These are phyloP conservation scores for Phymanthus crucifer DNA, from an alignment of 92 coral and sea anemone species.

Conservation along the genomic window DNA sequence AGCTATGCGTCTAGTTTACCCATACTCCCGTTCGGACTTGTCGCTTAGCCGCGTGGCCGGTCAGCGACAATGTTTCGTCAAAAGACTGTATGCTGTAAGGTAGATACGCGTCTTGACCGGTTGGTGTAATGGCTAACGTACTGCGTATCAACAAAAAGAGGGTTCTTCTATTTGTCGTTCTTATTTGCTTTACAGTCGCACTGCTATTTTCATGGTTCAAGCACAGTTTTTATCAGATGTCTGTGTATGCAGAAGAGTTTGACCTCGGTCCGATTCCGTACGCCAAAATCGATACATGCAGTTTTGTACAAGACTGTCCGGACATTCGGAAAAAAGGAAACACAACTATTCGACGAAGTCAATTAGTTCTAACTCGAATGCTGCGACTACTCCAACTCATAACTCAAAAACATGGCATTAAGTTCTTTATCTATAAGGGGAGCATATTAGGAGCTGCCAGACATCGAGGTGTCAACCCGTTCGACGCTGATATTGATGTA, in stretches of 20 bases:
- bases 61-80: too few species aligned
- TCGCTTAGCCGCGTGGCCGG: too few species aligned
- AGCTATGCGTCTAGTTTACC: too few species aligned
- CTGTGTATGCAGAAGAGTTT: not conserved
- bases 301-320: conserved; percentile 24
- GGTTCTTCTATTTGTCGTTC: not conserved
- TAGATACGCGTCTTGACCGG: too few species aligned
- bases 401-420: conserved; percentile 34
- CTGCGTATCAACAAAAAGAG: not conserved
- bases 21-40: too few species aligned
- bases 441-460: conserved; percentile 51
- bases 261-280: not conserved
- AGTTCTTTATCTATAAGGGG: conserved; percentile 49
- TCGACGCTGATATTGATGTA: conserved; percentile 49
- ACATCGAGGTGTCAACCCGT: conserved; percentile 47
- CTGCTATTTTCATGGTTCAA: not conserved
- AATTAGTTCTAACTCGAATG: conserved; percentile 51
- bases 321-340: conserved; percentile 38
- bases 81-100: too few species aligned
- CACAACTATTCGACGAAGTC: conserved; percentile 36
- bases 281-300: not conserved
- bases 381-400: conserved; percentile 40
- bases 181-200: not conserved
- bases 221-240: not conserved
- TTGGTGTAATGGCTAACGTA: not conserved